phyloP scores from a whole-genome alignment of 2,797 vertebrate genomes.

The Sebastolobus altivelis region DNA sequence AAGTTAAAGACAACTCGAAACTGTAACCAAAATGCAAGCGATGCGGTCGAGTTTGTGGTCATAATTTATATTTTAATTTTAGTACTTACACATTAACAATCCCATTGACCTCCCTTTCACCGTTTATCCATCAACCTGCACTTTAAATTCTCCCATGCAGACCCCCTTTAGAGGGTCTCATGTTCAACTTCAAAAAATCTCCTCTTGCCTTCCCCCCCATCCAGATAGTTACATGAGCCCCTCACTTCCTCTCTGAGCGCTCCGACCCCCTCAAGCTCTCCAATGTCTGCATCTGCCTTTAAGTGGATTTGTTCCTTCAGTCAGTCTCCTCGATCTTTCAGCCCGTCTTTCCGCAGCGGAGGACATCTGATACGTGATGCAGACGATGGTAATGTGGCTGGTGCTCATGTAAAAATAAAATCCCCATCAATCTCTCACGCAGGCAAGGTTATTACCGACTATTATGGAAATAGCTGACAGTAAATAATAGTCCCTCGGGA shows the following conservation, averaged over 20 bases:
- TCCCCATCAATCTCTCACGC: slow-evolving; percentile 59
- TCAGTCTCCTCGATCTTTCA: slow-evolving; percentile 58
- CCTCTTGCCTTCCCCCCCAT: not conserved
- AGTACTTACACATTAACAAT: not conserved
- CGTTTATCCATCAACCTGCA: slow-evolving; percentile 14
- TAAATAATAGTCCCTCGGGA: slow-evolving; percentile 62
- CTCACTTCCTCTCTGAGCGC: slow-evolving; percentile 22
- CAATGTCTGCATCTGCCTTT: slow-evolving; percentile 52
- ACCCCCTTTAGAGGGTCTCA: slow-evolving; percentile 37
- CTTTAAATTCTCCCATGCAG: slow-evolving; percentile 5
- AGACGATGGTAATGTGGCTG: slow-evolving; percentile 63
- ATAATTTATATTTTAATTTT: not conserved
- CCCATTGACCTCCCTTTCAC: slow-evolving; percentile 5
- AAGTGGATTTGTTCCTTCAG: slow-evolving; percentile 56
- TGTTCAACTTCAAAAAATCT: slow-evolving; percentile 36
- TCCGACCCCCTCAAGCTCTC: slow-evolving; percentile 48
- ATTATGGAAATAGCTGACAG: slow-evolving; percentile 55
- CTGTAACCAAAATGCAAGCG: not conserved
- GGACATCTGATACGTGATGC: slow-evolving; percentile 73
- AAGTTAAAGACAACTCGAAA: not conserved
- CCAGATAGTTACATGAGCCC: slow-evolving; percentile 43
- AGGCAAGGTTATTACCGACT: slow-evolving; percentile 67
- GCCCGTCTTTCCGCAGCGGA: slow-evolving; percentile 26
- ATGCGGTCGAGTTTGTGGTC: not conserved
- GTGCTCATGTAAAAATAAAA: slow-evolving; percentile 80